Conservation (phyloP, 37 sponge, comb jelly and placozoan species). For the Tethya wilhelma region DNA sequence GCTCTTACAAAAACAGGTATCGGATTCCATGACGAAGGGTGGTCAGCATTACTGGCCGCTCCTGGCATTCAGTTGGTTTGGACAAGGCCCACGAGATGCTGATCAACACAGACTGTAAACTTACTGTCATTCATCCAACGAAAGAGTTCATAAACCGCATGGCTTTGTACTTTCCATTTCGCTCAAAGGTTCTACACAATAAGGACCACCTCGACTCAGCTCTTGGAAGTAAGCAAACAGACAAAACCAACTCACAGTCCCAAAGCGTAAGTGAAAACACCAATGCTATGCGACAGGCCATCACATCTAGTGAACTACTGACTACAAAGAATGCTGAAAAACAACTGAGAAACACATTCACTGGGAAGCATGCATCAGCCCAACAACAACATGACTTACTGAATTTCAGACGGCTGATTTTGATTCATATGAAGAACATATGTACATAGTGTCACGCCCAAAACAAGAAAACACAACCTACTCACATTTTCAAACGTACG, state of each 20-base stretch:
- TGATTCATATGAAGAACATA: not conserved
- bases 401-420: not conserved
- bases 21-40: not conserved
- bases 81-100: conserved; percentile 12
- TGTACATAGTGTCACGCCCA: not conserved
- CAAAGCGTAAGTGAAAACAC: not conserved
- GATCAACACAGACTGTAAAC: not conserved
- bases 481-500: not conserved
- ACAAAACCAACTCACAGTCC: not conserved
- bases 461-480: not conserved
- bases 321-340: not conserved
- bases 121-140: not conserved
- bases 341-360: not conserved
- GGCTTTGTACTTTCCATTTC: not conserved
- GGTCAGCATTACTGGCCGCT: not conserved
- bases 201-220: not conserved
- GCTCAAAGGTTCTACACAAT: not conserved
- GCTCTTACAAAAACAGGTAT: not conserved
- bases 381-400: not conserved
- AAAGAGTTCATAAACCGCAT: not conserved
- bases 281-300: not conserved
- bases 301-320: not conserved
- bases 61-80: not conserved
- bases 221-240: not conserved
- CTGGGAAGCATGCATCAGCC: not conserved